Evolutionary conservation across 2,888 invertebrate genomes (phyloP), one percentile per base, ranked within the genome.

Genomic region (Rhamphomyia laevipes): DNA sequence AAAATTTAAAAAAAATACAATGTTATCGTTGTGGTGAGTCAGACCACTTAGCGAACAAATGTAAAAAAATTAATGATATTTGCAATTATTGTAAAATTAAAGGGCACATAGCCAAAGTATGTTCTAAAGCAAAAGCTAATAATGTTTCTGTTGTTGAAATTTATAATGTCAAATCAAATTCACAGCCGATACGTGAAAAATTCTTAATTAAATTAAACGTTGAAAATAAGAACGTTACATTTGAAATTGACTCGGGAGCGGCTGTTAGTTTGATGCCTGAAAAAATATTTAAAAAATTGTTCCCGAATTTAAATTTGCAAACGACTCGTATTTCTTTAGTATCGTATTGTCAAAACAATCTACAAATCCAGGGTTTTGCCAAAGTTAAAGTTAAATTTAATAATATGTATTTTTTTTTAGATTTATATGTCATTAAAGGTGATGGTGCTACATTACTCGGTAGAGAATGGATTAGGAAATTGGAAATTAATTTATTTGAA

Each of bases 231-330:
- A 15, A 10, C n/a, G 11, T 38, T 38, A 38, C 9, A 17, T 38
- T 38, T 38, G 38, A 38, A 17, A 38, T 38, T 10, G 38, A 38
- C 7, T 16, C 38, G 13, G 33, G 33, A 13, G 11, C 33, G 9
- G 33, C 38, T 16, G 38, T 38, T 11, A 38, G 16, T 16, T 10
- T 38, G 6, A 38, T 38, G 10, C 6, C 38, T 6, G 18, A 38
- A 5, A 15, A 15, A 38, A 11, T 16, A 16, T 38, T 17, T 38
- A 11, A 16, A 17, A 38, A 38, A 38, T 38, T 16, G 15, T 2
- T 6, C 7, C 31, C 47, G 18, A 31, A 52, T 43, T 48, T 55
- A 45, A 52, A 53, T 41, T 38, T 42, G 13, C 18, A 42, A 42
- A n/a, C 21, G 9, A 42, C 42, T 17, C 13, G 21, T 6, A 18